Evolutionary conservation across 2,888 invertebrate species (phyloP), one percentile per base, ranked within the genome.

Genomic region (Laspeyria flexula): DNA sequence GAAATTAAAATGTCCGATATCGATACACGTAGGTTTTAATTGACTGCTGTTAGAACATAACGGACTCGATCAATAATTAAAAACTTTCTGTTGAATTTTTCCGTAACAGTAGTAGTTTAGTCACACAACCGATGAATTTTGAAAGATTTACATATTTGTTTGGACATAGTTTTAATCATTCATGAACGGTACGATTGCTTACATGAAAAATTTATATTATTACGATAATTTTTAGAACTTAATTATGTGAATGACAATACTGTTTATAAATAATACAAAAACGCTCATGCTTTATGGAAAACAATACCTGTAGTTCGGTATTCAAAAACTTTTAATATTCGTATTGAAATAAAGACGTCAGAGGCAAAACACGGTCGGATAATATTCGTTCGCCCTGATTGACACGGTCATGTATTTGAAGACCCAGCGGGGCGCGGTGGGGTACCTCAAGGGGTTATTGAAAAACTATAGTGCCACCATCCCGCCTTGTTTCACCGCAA

Each of bases 371-470:
- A 59, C 45, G 35, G 44, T 33, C 37, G 49, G 65, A 61, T 66
- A 65, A 65, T 65, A 66, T 63, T 61, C 53, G 55, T 68, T 65
- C 55, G 46, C 23, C 53, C 47, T 64, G 77, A 79, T 77, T 78
- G 79, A 79, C 77, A 71, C 62, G 66, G 69, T 71, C 75, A 76
- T 81, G 83, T 78, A 82, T 84, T 84, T 78, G 87, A 83, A 79
- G 70, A 79, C 42, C 10, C 51, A 38, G 37, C 42, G 45, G 42
- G 37, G 77, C 88, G 48, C 90, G 67, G 85, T 89, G 83, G 90
- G 91, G 65, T 55, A 77, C 73, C 81, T 79, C 73, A 84, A 87
- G 86, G 90, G 90, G 86, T 87, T 83, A 77, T 81, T 84, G 81
- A 82, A 85, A 84, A 85, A 85, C 80, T 81, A 52, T 52, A 76